Base-by-base conservation (phyloP, 2,797 vertebrate genomes). In the Petrocephalus sullivani region DNA sequence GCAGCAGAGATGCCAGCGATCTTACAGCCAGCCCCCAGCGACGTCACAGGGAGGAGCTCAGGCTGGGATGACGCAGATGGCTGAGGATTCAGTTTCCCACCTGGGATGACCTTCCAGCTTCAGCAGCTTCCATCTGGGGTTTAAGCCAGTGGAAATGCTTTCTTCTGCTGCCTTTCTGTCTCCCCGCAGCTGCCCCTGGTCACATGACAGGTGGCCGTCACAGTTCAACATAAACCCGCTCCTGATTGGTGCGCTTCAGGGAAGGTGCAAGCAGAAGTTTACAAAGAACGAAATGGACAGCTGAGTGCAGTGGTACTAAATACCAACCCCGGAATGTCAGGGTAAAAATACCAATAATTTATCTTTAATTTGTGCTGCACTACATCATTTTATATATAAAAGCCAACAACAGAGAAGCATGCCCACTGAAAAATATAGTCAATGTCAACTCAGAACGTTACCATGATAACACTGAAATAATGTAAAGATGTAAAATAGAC, bases 161-260 rank as follows among this genome's bases (percentile, higher is more conserved):
- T 28, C 21, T 51, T 56, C 82, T 51, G 21, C 82, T 28, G 41
- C 19, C 71, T 78, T 78, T 46, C 71, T 78, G 33, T 14, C 71
- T 78, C 16, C 41, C 71, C 46, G 46, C 82, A 85, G n/a, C 82
- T 56, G 53, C 82, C 82, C 56, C 23, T 33, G 82, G 71, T 46
- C 41, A 46, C 49, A 21, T 85, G 82, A 28, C 21, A 16, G 46
- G 4, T 10, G 23, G 23, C 46, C 9, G 51, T 84, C 53, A 28
- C 82, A 8, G 53, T 54, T 85, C 23, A 83, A 83, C 81, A 83
- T 83, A 53, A 85, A 85, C 82, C 37, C 16, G 71, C 71, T 46
- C 37, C 37, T 46, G 71, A 46, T 46, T 49, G 7, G 37, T 16
- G 64, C 71, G 7, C 16, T 78, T 78, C 71, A 49, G 41, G 19